Evolutionary conservation across 2,113 vertebrate species (phyloP), one percentile per base, ranked within the genome.

Genomic region (Seriola rivoliana): DNA sequence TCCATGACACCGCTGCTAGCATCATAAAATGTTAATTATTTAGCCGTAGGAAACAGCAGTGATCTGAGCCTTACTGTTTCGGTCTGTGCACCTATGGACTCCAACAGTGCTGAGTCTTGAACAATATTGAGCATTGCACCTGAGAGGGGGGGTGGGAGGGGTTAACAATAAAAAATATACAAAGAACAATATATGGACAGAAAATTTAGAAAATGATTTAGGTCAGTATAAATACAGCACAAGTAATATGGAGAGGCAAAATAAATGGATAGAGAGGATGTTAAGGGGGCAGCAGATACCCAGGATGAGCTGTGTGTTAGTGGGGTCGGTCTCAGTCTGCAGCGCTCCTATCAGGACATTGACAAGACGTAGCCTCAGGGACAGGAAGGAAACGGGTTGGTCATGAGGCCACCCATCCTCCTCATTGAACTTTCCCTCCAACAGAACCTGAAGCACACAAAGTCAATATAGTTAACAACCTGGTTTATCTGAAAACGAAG

Each of bases 111-210:
- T 13, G 97, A 99, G 92, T 99, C 98, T 89, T 99, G 97, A 87
- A 99, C 98, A 82, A 99, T 98, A 91, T 99, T 98, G 88, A 99
- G 92, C 97, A 99, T 99, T 54, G 97, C 97, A 92, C 97, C 98
- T 99, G 81, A 32, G 69, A 25, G 90, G n/a, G 13, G 42, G 36
- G 25, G 62, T 23, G 23, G 23, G 23, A n/a, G 8, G 34, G 4
- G 25, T 14, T 1, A 71, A 52, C 16, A 70, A 60, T 36, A 29
- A 67, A 64, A 62, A 6, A 2, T 29, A 16, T 3, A 42, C 23
- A 29, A 52, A 66, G 11, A 48, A 38, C 17, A n/a, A 16, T 13
- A 52, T 21, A 25, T 11, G 76, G 1, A 44, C 0, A 4, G 48
- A 23, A 36, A 16, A n/a, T 16, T n/a, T 32, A 8, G 62, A 52